Percentiles rank a stretch among this genome's conserved stretches.
Conservation (phyloP, 2,797 vertebrate genomes). For the Macrochelys suwanniensis region DNA sequence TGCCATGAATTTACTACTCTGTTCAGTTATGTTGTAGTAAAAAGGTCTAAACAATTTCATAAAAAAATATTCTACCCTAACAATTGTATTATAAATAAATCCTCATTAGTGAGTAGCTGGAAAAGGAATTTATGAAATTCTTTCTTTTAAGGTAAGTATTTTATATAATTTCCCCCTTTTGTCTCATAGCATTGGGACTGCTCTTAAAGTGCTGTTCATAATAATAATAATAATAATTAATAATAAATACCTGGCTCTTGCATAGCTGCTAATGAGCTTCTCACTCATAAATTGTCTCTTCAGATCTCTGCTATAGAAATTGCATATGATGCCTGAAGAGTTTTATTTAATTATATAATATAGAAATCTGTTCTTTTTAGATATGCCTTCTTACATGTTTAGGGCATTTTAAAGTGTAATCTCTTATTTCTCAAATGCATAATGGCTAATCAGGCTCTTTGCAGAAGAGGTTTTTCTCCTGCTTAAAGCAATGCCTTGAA, state of each 20-base stretch:
- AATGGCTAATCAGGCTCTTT: not conserved
- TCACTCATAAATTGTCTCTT: not conserved
- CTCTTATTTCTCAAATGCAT: not conserved
- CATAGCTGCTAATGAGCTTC: not conserved
- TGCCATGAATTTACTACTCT: not conserved
- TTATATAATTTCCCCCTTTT: not conserved
- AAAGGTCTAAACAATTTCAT: not conserved
- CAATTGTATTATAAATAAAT: not conserved
- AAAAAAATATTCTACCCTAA: not conserved
- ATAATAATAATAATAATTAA: not conserved
- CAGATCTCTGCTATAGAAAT: not conserved
- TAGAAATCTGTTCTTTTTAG: not conserved
- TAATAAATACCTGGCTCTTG: not conserved
- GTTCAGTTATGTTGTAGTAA: not conserved
- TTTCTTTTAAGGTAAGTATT: not conserved
- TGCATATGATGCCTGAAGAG: not conserved
- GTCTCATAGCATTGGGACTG: not conserved
- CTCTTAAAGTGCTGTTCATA: not conserved
- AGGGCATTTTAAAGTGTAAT: not conserved
- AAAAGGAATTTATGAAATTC: not conserved
- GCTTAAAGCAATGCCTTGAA: not conserved
- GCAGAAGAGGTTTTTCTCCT: not conserved
- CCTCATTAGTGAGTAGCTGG: not conserved
- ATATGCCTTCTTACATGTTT: not conserved
- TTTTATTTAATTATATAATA: not conserved